Conservation (phyloP, 2,888 invertebrate genomes). For the Molorchus minor region DNA sequence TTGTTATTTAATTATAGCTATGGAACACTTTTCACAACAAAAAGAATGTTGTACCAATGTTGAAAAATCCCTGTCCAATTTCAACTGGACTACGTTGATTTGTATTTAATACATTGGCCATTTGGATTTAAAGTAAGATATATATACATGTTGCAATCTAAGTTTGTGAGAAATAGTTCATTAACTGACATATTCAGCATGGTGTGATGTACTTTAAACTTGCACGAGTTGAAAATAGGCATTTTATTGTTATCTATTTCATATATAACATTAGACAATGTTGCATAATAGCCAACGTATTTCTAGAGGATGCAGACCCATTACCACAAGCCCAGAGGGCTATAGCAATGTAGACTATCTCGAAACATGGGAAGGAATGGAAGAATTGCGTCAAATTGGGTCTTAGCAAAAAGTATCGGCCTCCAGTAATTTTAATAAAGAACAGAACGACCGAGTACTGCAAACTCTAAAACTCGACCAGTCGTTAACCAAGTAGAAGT, state of each 20-base stretch:
- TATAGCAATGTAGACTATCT: conserved; percentile 72
- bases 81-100: conserved; percentile 55
- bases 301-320: conserved; percentile 63
- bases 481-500: conserved; percentile 70
- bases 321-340: conserved; percentile 61
- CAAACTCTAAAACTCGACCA: conserved; percentile 67
- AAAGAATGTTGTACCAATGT: conserved; percentile 65
- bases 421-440: conserved; percentile 80
- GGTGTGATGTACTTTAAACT: too few species aligned
- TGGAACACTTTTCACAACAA: conserved; percentile 73
- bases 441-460: conserved; percentile 73
- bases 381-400: conserved; percentile 72
- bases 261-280: too few species aligned
- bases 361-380: conserved; percentile 82
- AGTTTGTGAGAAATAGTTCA: background rate
- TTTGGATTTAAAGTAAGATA: conserved; percentile 56
- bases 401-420: conserved; percentile 75
- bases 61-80: conserved; percentile 55
- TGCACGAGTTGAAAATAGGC: too few species aligned
- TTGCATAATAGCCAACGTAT: background rate
- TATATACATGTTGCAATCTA: background rate
- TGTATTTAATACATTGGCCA: conserved; percentile 60
- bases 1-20: conserved; percentile 51
- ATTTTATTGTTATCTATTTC: too few species aligned
- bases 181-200: too few species aligned